Base-by-base conservation (phyloP, 2,888 invertebrate genomes). In the Sepiola atlantica region DNA sequence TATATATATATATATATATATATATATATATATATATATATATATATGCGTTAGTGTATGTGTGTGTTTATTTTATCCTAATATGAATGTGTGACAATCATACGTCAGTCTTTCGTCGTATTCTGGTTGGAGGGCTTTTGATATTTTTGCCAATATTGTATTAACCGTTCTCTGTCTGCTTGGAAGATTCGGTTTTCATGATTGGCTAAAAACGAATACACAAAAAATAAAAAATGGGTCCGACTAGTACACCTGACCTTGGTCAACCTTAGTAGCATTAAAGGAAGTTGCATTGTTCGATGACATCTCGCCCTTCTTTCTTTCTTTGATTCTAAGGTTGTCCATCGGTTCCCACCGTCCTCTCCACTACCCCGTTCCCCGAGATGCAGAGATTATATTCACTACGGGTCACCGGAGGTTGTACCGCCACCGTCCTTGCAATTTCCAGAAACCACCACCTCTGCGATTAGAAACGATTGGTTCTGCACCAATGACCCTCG, bases 401-500 rank as follows among this genome's bases (percentile, higher is more conserved):
- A 77, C n/a, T 32, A 77, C 77, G 16, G 45, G 3, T 77, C n/a
- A 77, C 77, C 77, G 77, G n/a, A 32, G 77, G 77, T 77, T 16
- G n/a, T 77, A n/a, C 14, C 77, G n/a, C 32, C 77, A 77, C 77
- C 77, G n/a, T 77, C n/a, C 14, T 16, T 16, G 77, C 77, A 10
- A n/a, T 77, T 77, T 77, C 77, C 16, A 32, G 45, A n/a, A 77
- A n/a, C 28, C n/a, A 32, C 32, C 77, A n/a, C 77, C 16, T 32
- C 77, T n/a, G 77, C n/a, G 77, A n/a, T 77, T 77, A n/a, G 28
- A 77, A 77, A 77, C 77, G n/a, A n/a, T 77, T 77, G 77, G n/a
- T 77, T 77, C 77, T 77, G 32, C 77, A 77, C 77, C 77, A 77
- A 32, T n/a, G 77, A 77, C 77, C 77, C 77, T 45, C 77, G 32